phyloP scores from a whole-genome alignment of 37 sponge, comb jelly and placozoan species.

The Beroe ovata region DNA sequence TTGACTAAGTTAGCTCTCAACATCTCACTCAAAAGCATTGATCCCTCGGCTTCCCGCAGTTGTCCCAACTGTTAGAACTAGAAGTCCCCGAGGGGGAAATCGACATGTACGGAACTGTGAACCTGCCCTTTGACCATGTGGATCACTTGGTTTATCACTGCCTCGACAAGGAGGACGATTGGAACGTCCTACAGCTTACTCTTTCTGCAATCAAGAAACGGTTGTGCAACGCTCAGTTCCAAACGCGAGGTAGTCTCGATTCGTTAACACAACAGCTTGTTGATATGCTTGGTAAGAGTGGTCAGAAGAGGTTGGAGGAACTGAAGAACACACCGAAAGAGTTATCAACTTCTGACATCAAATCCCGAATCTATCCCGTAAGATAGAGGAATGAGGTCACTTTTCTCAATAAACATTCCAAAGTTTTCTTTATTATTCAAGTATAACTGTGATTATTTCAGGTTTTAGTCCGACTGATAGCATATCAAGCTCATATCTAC shows the following conservation, averaged over 20 bases:
- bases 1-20: no score
- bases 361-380: background rate
- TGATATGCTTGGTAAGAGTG: background rate
- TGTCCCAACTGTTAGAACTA: slow-evolving; percentile 26
- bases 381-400: no score
- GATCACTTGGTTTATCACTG: slow-evolving; percentile 42
- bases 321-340: slow-evolving; percentile 33
- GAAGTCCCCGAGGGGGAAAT: background rate
- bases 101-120: background rate
- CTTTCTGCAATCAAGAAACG: slow-evolving; percentile 55
- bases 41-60: no score
- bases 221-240: slow-evolving; percentile 61
- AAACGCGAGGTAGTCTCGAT: slow-evolving; percentile 4
- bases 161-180: slow-evolving; percentile 62
- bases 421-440: background rate
- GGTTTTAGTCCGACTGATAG: slow-evolving; percentile 59
- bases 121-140: slow-evolving; percentile 44
- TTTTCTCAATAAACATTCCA: no score
- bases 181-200: slow-evolving; percentile 44
- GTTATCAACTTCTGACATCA: slow-evolving; percentile 6
- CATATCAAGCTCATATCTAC: slow-evolving; percentile 55
- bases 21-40: no score
- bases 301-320: slow-evolving; percentile 5
- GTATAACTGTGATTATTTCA: no score
- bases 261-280: slow-evolving; percentile 40